phyloP scores from a whole-genome alignment of 2,888 invertebrate species.

The Troides oblongomaculatus region DNA sequence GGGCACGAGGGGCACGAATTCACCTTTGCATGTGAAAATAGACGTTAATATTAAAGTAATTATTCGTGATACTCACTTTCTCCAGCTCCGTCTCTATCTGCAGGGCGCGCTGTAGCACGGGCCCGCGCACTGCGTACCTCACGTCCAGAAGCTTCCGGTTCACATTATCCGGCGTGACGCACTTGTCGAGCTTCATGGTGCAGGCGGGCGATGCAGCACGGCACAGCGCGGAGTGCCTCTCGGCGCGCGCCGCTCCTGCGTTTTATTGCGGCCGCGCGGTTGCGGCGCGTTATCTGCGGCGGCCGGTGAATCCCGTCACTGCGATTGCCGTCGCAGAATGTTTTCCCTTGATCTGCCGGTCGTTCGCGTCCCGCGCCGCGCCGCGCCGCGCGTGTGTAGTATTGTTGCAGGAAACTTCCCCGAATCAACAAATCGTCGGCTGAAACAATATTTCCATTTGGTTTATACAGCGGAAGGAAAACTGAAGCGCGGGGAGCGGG shows the following conservation, averaged over 20 bases:
- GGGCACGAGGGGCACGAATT: too few relatives aligned
- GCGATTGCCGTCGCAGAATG: background rate
- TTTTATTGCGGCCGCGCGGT: background rate
- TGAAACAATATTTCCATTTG: too few relatives aligned
- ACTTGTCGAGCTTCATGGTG: conserved; percentile 33
- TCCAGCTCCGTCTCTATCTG: conserved; percentile 95
- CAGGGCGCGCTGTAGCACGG: conserved; percentile 93
- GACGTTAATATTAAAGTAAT: too few relatives aligned
- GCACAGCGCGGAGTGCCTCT: background rate
- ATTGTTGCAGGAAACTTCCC: too few relatives aligned
- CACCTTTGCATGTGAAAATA: too few relatives aligned
- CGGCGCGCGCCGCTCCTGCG: background rate
- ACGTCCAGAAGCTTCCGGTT: conserved; percentile 94
- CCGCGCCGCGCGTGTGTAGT: too few relatives aligned
- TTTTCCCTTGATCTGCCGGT: background rate
- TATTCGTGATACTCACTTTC: conserved; percentile 75
- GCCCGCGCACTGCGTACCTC: conserved; percentile 99
- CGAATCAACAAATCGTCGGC: too few relatives aligned
- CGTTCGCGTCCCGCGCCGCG: too few relatives aligned
- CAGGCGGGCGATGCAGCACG: background rate
- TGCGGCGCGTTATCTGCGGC: background rate
- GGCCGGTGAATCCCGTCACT: background rate
- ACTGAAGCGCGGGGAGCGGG: background rate
- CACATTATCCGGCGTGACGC: conserved; percentile 84
- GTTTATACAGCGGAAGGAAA: background rate